phyloP scores from a whole-genome alignment of 1,140 invertebrate species.

The Tribolium madens region DNA sequence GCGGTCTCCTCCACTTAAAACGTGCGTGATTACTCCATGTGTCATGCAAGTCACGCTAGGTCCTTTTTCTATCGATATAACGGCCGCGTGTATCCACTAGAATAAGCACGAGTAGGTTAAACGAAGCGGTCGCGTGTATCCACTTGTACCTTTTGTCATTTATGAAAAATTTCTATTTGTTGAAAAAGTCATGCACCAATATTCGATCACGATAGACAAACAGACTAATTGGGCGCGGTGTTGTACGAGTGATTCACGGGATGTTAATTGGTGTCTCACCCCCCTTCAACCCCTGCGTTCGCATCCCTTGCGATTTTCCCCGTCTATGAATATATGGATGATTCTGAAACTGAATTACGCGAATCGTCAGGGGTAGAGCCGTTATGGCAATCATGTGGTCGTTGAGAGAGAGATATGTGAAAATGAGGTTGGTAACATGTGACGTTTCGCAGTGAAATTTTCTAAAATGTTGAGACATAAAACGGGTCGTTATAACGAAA shows the following conservation, averaged over 20 bases:
- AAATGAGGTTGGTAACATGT: neutral
- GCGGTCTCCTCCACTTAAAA: constrained; percentile 1
- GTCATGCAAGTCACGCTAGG: constrained; percentile 42
- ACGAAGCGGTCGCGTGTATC: constrained; percentile 46
- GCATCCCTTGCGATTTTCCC: constrained; percentile 46
- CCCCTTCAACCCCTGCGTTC: constrained; percentile 51
- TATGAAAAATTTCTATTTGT: neutral
- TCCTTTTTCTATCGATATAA: constrained; percentile 39
- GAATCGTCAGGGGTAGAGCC: constrained; percentile 55
- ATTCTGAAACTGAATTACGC: constrained; percentile 63
- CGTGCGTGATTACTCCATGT: constrained; percentile 27
- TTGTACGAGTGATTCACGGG: constrained; percentile 62
- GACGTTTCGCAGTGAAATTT: neutral
- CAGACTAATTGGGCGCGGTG: constrained; percentile 62
- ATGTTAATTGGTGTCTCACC: constrained; percentile 62
- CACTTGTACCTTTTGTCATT: constrained; percentile 42
- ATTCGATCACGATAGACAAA: constrained; percentile 41
- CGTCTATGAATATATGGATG: constrained; percentile 63
- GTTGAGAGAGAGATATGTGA: constrained; percentile 8
- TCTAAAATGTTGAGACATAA: neutral
- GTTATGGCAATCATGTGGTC: constrained; percentile 51
- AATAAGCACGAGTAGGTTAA: constrained; percentile 43
- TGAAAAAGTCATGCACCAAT: constrained; percentile 29
- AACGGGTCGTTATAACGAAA: neutral
- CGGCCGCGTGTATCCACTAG: constrained; percentile 47